These are phyloP conservation scores for Sebastes minor DNA, from an alignment of 2,797 vertebrate genomes.

Conservation along the genomic window DNA sequence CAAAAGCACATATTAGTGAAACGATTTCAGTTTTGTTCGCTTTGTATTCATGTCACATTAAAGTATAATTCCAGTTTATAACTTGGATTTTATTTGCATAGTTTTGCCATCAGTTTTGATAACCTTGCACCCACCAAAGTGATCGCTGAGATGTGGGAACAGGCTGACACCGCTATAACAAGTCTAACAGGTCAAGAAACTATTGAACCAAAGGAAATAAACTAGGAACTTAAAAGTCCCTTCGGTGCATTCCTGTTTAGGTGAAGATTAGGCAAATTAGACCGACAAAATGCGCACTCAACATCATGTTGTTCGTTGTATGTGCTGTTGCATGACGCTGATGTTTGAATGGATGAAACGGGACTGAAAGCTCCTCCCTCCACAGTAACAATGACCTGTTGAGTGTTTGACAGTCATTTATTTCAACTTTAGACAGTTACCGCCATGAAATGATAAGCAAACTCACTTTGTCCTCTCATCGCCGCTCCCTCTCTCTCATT, in stretches of 20 bases:
- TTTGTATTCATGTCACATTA: fast-evolving
- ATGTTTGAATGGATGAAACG: background rate
- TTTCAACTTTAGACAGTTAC: background rate
- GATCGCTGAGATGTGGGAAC: background rate
- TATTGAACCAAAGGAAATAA: background rate
- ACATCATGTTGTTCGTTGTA: background rate
- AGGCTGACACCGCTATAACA: background rate
- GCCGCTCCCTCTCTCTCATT: background rate
- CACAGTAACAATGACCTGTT: background rate
- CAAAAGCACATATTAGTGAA: constrained; percentile 8
- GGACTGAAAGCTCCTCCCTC: background rate
- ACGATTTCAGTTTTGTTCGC: background rate
- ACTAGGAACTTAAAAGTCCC: background rate
- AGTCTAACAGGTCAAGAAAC: background rate
- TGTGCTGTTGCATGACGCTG: background rate
- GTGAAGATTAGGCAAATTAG: no score
- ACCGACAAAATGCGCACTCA: no score
- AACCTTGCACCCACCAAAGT: background rate
- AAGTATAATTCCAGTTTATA: background rate
- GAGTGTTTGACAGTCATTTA: background rate
- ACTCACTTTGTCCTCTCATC: background rate
- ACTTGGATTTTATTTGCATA: background rate
- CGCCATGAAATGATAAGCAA: background rate
- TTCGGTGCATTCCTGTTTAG: background rate
- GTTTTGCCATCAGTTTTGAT: background rate